Evolutionary conservation across 2,113 vertebrate species (phyloP), one percentile per base, ranked within the genome.

Genomic region (Embiotoca jacksoni): DNA sequence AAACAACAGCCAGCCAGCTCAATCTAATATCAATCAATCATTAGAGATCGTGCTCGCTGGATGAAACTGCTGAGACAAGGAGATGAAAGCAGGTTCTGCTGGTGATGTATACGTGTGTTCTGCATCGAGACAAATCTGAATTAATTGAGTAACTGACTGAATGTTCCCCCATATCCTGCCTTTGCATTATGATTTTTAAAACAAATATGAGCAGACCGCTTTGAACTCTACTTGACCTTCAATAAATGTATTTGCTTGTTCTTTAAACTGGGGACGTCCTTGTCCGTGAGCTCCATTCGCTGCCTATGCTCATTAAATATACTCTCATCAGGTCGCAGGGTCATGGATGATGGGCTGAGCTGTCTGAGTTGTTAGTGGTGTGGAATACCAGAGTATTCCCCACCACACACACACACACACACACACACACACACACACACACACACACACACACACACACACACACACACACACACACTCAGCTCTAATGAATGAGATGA

Each of bases 21-120:
- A 92, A 87, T 89, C 80, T 85, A 82, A 84, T 87, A 92, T 89
- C 88, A 83, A 90, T 92, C 91, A 89, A 85, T 92, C 88, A 91
- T 44, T 46, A 30, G 62, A 71, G 59, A 68, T 80, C 56, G 75
- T 82, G 79, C 82, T 79, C 8, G 58, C 60, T 63, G 57, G 82
- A 80, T 85, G 69, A 78, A 88, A 82, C n/a, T 72, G 85, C 86
- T 84, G 89, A 84, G 57, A 88, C 58, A 47, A 30, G 81, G 71
- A 72, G 50, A 74, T 41, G 70, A 52, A 72, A 31, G 62, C 53
- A 31, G 55, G 63, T 70, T 33, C 58, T 73, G 72, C 41, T 47
- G 46, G 33, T 54, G 73, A 23, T 35, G 41, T 49, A 62, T 1
- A 7, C 35, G 13, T 31, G 31, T 53, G 72, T 67, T 52, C 66